Evolutionary conservation across 37 sponge, comb jelly and placozoan genomes (phyloP).

Genomic region (Agelas oroides): DNA sequence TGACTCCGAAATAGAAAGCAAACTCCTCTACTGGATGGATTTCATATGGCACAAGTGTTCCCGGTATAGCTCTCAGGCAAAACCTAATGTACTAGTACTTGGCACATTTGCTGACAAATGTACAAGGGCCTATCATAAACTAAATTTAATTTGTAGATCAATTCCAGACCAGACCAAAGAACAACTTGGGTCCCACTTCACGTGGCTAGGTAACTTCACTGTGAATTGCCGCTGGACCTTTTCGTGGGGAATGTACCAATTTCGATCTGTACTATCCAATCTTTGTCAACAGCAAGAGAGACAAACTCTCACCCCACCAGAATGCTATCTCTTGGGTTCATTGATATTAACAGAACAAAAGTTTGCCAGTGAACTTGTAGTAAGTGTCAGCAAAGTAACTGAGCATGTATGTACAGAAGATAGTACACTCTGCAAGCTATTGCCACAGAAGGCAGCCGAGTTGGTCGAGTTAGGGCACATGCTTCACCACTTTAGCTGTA

Average conservation of each 20-base stretch:
- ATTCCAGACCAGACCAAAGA: background rate
- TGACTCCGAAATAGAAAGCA: background rate
- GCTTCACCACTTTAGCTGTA: background rate
- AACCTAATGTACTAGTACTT: conserved; percentile 6
- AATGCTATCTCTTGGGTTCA: conserved; percentile 7
- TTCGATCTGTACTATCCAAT: background rate
- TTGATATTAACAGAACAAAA: conserved; percentile 12
- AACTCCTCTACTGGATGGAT: conserved; percentile 30
- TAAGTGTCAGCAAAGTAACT: background rate
- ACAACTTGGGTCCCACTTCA: conserved; percentile 6
- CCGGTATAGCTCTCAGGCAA: background rate
- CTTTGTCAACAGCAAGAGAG: background rate
- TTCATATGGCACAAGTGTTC: conserved; percentile 2
- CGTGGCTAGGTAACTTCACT: conserved; percentile 2
- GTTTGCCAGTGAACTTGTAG: background rate
- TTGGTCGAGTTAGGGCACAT: background rate
- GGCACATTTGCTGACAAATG: conserved; percentile 9
- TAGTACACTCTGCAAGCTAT: background rate
- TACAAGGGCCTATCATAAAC: background rate
- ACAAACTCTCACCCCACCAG: background rate
- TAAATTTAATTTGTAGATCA: background rate
- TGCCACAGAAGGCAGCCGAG: background rate
- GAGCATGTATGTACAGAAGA: background rate
- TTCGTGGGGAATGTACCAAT: background rate
- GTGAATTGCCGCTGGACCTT: background rate